Evolutionary conservation across 2,797 vertebrate genomes (phyloP), one percentile per base, ranked within the genome.

Genomic region (Channallabes apus): DNA sequence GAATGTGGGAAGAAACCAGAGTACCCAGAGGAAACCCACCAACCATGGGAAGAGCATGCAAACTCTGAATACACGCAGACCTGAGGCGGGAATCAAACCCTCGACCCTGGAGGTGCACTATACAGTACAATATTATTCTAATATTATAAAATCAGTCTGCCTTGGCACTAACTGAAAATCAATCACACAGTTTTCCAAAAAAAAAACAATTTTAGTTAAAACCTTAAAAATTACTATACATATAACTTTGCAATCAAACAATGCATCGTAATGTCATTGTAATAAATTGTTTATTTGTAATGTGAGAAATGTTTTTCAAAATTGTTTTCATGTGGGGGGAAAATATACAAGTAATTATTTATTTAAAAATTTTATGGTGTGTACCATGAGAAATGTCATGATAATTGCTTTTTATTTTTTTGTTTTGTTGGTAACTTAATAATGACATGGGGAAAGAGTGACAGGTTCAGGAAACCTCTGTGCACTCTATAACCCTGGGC

Each of bases 401-500:
- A 41, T 41, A 6, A 41, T 6, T 1, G 41, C 6, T 35, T 35
- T 35, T 35, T 35, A 35, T 38, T 38, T 38, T 38, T 3, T 38
- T 32, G 22, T 61, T 79, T 81, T 41, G 15, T n/a, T 58, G 64
- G 58, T 84, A 61, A 77, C 80, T 71, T 46, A 2, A 46, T 46
- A 8, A 46, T 46, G 41, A 46, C 41, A 46, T 46, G 41, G 1
- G 8, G 8, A 46, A 69, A 92, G 88, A 61, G 67, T 38, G 3
- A 71, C 67, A 84, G 78, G 85, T 69, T 83, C 84, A 89, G 87
- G 83, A 91, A 90, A 91, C 81, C 85, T 93, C 79, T 0, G 1
- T 86, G 89, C 94, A 94, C 94, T 65, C 72, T 75, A 1, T 93
- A 93, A 94, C 91, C 93, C 88, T 87, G 65, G 88, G 69, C 64